A percentile compares a stretch with the other conserved stretches of the same genome.
These are phyloP conservation scores for Fissipunctia ypsillon DNA, from an alignment of 2,888 invertebrate species.

Conservation along the genomic window DNA sequence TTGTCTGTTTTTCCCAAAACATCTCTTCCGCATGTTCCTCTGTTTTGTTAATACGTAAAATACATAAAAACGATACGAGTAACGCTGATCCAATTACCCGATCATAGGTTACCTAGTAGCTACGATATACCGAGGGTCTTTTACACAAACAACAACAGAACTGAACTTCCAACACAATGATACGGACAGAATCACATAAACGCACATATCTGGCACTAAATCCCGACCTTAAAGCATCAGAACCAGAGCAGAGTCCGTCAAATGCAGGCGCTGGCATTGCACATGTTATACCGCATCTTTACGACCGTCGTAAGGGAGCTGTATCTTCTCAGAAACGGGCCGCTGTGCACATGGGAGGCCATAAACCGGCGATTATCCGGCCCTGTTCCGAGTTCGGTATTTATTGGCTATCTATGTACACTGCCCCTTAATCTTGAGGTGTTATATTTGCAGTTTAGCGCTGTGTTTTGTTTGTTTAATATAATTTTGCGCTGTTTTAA, in stretches of 20 bases:
- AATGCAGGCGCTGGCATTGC: slow-evolving; percentile 78
- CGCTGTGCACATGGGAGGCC: slow-evolving; percentile 84
- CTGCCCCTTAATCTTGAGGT: slow-evolving; percentile 59
- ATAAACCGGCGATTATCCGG: slow-evolving; percentile 86
- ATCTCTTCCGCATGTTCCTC: background rate
- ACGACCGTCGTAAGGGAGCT: slow-evolving; percentile 85
- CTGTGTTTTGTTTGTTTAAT: slow-evolving; percentile 23
- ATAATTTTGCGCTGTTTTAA: slow-evolving; percentile 18
- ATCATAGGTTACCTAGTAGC: background rate
- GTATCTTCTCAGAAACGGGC: slow-evolving; percentile 85
- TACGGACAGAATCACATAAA: slow-evolving; percentile 17
- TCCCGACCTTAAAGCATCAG: slow-evolving; percentile 57
- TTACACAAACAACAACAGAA: background rate
- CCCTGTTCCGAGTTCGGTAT: slow-evolving; percentile 69
- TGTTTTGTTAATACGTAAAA: background rate
- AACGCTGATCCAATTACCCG: background rate
- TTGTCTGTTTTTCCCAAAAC: background rate
- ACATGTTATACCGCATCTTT: slow-evolving; percentile 88
- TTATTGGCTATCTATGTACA: slow-evolving; percentile 69
- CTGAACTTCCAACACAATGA: slow-evolving; percentile 22
- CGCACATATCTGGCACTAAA: slow-evolving; percentile 32
- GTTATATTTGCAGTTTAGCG: slow-evolving; percentile 60
- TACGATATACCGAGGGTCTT: background rate
- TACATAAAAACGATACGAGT: background rate
- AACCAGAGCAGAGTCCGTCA: slow-evolving; percentile 62